Percentiles rank a stretch among this genome's conserved stretches.
phyloP scores from a whole-genome alignment of 1,140 invertebrate genomes.

The Spodoptera litura region DNA sequence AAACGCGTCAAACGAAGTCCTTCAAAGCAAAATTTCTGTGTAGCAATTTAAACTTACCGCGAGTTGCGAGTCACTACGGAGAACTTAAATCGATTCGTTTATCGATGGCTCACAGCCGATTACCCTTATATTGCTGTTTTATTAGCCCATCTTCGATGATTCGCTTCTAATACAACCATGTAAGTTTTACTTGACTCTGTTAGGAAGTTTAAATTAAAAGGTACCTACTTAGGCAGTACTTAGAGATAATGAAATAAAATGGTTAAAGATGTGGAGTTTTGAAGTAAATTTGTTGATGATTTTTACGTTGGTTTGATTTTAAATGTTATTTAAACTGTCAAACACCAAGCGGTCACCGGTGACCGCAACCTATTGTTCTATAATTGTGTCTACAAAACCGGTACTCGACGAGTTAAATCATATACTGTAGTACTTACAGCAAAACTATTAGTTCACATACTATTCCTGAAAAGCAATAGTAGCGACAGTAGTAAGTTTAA shows the following conservation, averaged over 20 bases:
- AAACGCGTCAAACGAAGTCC: constrained; percentile 45
- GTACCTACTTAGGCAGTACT: no score
- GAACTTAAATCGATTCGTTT: constrained; percentile 84
- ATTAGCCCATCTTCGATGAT: constrained; percentile 63
- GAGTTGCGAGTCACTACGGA: constrained; percentile 70
- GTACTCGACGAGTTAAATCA: no score
- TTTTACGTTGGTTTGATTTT: no score
- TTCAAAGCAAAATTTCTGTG: constrained; percentile 68
- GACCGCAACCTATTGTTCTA: no score
- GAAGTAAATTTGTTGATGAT: background rate
- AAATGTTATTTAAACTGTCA: no score
- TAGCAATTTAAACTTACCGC: constrained; percentile 75
- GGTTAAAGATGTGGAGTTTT: background rate
- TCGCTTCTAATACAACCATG: constrained; percentile 37
- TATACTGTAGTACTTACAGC: no score
- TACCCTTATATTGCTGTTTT: constrained; percentile 78
- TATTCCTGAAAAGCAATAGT: no score
- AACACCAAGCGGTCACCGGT: no score
- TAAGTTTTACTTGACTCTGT: constrained; percentile 39
- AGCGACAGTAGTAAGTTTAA: no score
- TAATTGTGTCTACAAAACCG: no score
- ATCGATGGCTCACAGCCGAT: constrained; percentile 81
- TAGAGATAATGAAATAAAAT: background rate
- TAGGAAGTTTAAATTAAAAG: constrained; percentile 28
- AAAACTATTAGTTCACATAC: no score